Conservation (phyloP, 2,888 invertebrate species). For the Hydrotaea cyrtoneurina region DNA sequence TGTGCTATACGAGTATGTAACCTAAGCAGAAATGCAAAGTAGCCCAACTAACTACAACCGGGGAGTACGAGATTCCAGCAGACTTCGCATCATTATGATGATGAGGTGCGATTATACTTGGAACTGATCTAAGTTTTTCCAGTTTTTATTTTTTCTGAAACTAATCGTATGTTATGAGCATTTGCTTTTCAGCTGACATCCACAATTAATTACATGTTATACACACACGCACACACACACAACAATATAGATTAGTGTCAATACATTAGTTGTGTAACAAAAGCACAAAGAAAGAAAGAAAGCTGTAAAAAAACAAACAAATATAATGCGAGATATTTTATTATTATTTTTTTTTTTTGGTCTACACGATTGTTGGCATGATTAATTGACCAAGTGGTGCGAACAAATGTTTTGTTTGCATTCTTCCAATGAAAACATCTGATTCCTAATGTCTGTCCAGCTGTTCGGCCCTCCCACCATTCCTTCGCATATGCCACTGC, state of each 20-base stretch:
- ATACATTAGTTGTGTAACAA: conserved; percentile 1
- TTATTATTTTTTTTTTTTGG: background rate
- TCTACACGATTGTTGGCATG: background rate
- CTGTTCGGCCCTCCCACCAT: background rate
- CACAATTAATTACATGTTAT: background rate
- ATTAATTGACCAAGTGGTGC: conserved; percentile 11
- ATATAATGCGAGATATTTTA: too few relatives aligned
- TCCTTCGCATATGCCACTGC: too few relatives aligned
- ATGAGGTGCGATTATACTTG: too few relatives aligned
- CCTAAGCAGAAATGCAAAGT: too few relatives aligned
- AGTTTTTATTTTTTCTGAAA: too few relatives aligned
- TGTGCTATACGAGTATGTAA: too few relatives aligned
- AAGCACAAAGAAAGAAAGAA: background rate
- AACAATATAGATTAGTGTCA: conserved; percentile 15
- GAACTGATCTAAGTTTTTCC: too few relatives aligned
- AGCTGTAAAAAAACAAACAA: background rate
- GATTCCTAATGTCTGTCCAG: background rate
- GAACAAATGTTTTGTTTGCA: background rate
- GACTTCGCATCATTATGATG: too few relatives aligned
- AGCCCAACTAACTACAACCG: too few relatives aligned
- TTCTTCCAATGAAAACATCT: conserved; percentile 3
- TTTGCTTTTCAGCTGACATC: too few relatives aligned
- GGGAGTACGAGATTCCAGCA: too few relatives aligned
- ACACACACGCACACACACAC: background rate
- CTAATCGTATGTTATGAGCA: too few relatives aligned